A percentile compares a stretch with the other conserved stretches of the same genome.
Conservation (phyloP, 2,888 invertebrate species). For the Rhogogaster chlorosoma region DNA sequence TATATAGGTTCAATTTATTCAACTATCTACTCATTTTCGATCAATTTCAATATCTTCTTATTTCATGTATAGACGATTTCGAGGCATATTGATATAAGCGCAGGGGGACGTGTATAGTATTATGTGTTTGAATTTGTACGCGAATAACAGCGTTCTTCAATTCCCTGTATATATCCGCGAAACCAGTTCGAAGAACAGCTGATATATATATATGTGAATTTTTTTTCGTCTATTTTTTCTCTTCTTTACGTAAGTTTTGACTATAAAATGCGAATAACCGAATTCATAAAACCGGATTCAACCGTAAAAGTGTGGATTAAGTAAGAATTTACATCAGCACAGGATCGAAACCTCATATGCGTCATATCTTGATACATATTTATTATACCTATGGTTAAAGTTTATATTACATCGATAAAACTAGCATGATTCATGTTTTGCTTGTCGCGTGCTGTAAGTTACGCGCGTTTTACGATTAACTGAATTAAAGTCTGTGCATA, state of each 20-base stretch:
- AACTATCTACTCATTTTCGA: neutral
- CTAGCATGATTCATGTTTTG: neutral
- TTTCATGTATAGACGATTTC: neutral
- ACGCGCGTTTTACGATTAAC: constrained; percentile 26
- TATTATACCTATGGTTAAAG: constrained; percentile 3
- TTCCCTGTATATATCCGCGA: constrained; percentile 13
- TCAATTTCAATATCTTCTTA: neutral
- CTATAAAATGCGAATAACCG: neutral
- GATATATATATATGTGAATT: neutral
- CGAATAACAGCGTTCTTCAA: neutral
- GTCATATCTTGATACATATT: constrained; percentile 1
- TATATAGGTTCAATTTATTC: neutral
- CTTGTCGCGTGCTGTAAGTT: constrained; percentile 38
- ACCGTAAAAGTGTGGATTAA: neutral
- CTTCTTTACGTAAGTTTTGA: neutral
- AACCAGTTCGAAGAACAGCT: constrained; percentile 32
- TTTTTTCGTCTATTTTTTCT: neutral
- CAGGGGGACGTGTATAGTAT: neutral
- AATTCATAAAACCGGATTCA: constrained; percentile 10
- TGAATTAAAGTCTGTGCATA: neutral
- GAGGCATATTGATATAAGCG: too few relatives aligned
- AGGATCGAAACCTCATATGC: neutral
- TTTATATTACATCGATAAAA: constrained; percentile 22
- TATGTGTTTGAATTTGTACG: constrained; percentile 14
- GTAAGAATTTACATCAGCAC: neutral